Percentiles rank a stretch among this genome's conserved stretches.
Evolutionary conservation across 2,797 vertebrate genomes (phyloP).

Genomic region (Sebastes cheni): DNA sequence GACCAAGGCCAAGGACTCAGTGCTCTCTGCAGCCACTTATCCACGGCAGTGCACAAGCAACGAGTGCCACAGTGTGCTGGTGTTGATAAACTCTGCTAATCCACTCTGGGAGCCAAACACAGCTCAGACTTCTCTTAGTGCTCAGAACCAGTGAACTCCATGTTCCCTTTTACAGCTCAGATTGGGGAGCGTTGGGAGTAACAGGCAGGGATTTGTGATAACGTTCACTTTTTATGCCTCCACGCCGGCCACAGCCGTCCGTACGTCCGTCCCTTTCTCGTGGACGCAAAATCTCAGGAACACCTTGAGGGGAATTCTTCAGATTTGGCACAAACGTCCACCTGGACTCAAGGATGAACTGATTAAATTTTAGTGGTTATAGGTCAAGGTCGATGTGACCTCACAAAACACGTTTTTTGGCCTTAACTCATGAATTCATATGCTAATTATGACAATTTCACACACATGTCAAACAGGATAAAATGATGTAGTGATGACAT

Average conservation of each 20-base stretch:
- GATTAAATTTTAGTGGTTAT: too few relatives aligned
- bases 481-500: too few relatives aligned
- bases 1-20: conserved; percentile 58
- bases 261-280: too few relatives aligned
- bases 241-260: too few relatives aligned
- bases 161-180: conserved; percentile 34
- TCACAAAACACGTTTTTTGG: too few relatives aligned
- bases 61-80: conserved; percentile 58
- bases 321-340: too few relatives aligned
- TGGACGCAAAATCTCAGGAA: too few relatives aligned
- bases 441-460: too few relatives aligned
- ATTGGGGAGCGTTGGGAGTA: conserved; percentile 26
- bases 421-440: background rate
- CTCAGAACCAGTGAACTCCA: conserved; percentile 35
- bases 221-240: conserved; percentile 12
- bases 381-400: too few relatives aligned
- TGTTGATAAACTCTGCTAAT: conserved; percentile 77
- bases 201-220: conserved; percentile 44
- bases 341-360: too few relatives aligned
- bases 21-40: conserved; percentile 63
- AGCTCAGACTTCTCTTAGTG: conserved; percentile 41
- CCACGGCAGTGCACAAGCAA: conserved; percentile 37
- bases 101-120: conserved; percentile 59
- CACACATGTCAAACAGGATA: too few relatives aligned
- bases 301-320: too few relatives aligned